Conservation (phyloP, 2,888 invertebrate species). For the Campoletis raptor region DNA sequence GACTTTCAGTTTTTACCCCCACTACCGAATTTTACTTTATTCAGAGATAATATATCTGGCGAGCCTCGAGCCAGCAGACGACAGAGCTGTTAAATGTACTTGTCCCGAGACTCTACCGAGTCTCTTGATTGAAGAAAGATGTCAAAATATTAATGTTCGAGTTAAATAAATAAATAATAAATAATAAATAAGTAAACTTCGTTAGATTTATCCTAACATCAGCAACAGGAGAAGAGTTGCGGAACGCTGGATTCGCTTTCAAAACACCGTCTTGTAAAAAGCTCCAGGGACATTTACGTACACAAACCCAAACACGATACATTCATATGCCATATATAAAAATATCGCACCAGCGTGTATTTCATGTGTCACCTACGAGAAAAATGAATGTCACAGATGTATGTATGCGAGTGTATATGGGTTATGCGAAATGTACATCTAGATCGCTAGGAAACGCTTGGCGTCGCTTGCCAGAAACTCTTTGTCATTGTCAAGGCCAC, state of each 20-base stretch:
- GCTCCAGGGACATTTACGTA: not conserved
- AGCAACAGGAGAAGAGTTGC: not conserved
- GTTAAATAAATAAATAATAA: not conserved
- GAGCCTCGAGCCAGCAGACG: no score
- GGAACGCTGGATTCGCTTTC: not conserved
- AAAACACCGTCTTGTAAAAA: slow-evolving; percentile 24
- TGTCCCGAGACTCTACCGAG: no score
- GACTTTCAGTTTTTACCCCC: no score
- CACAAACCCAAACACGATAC: slow-evolving; percentile 1
- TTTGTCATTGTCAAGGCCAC: slow-evolving; percentile 48
- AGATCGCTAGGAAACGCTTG: slow-evolving; percentile 38
- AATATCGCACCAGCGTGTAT: slow-evolving; percentile 7
- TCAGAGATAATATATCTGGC: no score
- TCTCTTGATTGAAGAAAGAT: not conserved
- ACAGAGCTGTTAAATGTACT: no score
- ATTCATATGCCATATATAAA: not conserved
- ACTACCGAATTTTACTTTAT: no score
- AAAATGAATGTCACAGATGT: not conserved
- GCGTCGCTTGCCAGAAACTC: slow-evolving; percentile 52
- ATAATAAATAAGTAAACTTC: not conserved
- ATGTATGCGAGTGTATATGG: not conserved
- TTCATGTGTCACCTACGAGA: slow-evolving; percentile 13
- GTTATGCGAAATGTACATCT: slow-evolving; percentile 38
- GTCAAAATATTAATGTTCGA: not conserved
- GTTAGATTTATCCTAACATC: not conserved